A percentile compares a stretch with the other conserved stretches of the same genome.
These are phyloP conservation scores for Gallinago solitaria DNA, from an alignment of 2,797 vertebrate genomes.

Conservation along the genomic window DNA sequence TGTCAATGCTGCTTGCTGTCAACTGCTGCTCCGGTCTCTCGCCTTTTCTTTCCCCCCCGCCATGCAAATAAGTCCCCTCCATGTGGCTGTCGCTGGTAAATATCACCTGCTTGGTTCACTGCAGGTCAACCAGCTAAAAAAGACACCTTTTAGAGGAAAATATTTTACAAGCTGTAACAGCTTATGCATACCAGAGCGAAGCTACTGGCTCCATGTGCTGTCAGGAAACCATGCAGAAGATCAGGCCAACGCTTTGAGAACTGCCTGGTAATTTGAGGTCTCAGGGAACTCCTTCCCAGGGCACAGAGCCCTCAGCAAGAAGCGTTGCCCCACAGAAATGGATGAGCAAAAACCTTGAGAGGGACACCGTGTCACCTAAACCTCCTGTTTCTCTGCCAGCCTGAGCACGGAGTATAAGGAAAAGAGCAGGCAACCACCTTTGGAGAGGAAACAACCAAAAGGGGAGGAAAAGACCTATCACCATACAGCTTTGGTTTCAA, in stretches of 20 bases:
- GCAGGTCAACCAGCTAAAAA: background rate
- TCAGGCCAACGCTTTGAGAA: background rate
- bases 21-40: background rate
- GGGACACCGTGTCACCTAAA: background rate
- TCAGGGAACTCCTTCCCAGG: background rate
- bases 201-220: background rate
- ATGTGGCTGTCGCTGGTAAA: rapidly evolving
- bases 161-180: background rate
- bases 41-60: background rate
- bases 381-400: background rate
- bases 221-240: background rate
- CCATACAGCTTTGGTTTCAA: background rate
- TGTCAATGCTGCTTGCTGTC: background rate
- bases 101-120: background rate
- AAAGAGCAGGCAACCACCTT: background rate
- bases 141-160: background rate
- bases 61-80: background rate
- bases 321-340: background rate
- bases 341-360: background rate
- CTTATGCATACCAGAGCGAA: background rate
- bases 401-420: background rate
- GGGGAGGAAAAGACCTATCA: background rate
- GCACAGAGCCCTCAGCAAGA: background rate
- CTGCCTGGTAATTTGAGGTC: background rate
- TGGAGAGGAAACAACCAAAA: background rate